Evolutionary conservation across 1,140 invertebrate species (phyloP), one percentile per base, ranked within the genome.

Genomic region (Apis cerana): DNA sequence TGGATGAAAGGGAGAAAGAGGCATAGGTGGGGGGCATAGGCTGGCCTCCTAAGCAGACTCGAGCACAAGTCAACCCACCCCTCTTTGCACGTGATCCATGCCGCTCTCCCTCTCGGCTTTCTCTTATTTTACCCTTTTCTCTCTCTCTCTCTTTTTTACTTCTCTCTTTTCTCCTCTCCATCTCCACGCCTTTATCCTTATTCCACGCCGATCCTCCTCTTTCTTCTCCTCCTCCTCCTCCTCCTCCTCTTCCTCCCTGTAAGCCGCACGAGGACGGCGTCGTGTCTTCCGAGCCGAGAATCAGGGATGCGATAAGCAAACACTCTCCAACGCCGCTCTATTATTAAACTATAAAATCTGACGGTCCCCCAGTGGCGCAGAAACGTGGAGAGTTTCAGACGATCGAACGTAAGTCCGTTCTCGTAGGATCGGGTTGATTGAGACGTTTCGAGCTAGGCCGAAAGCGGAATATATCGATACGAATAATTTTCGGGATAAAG

Each of bases 291-390:
- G 33, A 86, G 52, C 43, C 68, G 59, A 76, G 75, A 88, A 90
- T 89, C 85, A 77, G 67, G 82, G 83, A 87, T 79, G 75, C 89
- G 89, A 90, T 90, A 90, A 90, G 89, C 88, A 90, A 90, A 90
- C 89, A 90, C 84, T 85, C 75, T 68, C 72, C 69, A 58, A 54
- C 86, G 68, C 89, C 89, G 87, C 89, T 90, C 90, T 90, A 90
- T 91, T 91, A 91, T 91, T 91, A 91, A 87, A 89, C 81, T 87
- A 90, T 89, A 90, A 90, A 90, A 90, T 82, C 80, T 67, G 70
- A 79, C 56, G 61, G 62, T 65, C 62, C 83, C 80, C 82, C 86
- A 88, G 72, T 88, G 87, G 87, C 87, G 87, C 86, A 64, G 85
- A 68, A 70, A n/a, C 43, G 56, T 68, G 69, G n/a, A 13, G 69